A percentile compares a stretch with the other conserved stretches of the same genome.
Conservation (phyloP, 1,140 invertebrate species). For the Eurosta solidaginis region DNA sequence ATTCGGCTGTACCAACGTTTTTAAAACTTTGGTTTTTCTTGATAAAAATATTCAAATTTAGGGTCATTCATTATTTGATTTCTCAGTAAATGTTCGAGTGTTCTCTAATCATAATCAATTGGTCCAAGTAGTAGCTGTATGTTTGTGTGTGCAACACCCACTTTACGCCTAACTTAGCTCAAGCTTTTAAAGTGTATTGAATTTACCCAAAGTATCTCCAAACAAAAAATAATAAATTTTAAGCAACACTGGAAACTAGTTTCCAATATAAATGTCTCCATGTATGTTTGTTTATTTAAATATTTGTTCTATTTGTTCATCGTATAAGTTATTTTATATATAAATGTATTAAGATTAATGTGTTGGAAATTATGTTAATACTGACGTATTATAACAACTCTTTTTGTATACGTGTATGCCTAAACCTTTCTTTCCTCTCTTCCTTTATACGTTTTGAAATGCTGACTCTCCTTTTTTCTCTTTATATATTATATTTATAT, state of each 20-base stretch:
- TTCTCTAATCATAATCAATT: neutral
- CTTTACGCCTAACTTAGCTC: too few relatives aligned
- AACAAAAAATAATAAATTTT: neutral
- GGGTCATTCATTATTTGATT: too few relatives aligned
- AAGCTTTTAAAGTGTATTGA: neutral
- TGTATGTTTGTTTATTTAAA: neutral
- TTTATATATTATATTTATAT: too few relatives aligned
- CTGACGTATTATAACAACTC: neutral
- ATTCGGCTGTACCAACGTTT: too few relatives aligned
- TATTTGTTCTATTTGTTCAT: slow-evolving; percentile 3
- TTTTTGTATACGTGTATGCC: neutral
- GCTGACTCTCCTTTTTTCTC: neutral
- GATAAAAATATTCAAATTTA: too few relatives aligned
- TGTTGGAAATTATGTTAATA: slow-evolving; percentile 17
- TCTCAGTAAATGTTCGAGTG: neutral
- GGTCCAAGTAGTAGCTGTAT: neutral
- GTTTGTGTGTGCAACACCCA: neutral
- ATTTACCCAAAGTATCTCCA: too few relatives aligned
- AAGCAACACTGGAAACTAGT: neutral
- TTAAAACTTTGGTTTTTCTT: too few relatives aligned
- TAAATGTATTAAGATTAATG: too few relatives aligned
- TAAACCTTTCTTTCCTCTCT: neutral
- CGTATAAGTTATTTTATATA: neutral
- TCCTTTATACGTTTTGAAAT: neutral
- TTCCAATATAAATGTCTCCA: too few relatives aligned